phyloP scores from a whole-genome alignment of 2,888 invertebrate genomes.

The Drosophila nigritarsus region DNA sequence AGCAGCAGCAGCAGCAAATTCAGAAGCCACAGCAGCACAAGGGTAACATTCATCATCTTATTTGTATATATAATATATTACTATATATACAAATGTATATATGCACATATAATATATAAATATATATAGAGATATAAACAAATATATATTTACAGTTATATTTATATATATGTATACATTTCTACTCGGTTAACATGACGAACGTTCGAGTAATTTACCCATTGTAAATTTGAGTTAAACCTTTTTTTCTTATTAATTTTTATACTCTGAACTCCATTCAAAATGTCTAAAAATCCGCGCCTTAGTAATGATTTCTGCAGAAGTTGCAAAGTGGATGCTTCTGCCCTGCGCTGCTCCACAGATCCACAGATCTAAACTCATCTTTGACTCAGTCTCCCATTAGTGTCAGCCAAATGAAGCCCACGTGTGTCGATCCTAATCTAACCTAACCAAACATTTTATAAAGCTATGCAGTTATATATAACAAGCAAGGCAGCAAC shows the following conservation, averaged over 20 bases:
- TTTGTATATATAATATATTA: too few species aligned
- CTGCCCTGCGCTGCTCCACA: not conserved
- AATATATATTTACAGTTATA: too few species aligned
- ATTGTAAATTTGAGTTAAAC: not conserved
- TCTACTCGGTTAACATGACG: not conserved
- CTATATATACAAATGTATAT: not conserved
- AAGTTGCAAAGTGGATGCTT: not conserved
- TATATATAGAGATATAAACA: not conserved
- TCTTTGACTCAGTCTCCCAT: not conserved
- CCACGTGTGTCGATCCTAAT: not conserved
- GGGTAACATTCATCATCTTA: conserved; percentile 55
- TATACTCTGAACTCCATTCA: not conserved
- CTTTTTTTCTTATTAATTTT: not conserved
- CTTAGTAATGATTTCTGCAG: not conserved
- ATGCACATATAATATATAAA: too few species aligned
- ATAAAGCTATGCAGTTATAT: not conserved
- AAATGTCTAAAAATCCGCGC: not conserved
- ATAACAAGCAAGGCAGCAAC: not conserved
- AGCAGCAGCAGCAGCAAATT: conserved; percentile 58
- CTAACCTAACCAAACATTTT: not conserved
- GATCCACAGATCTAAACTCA: not conserved
- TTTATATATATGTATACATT: not conserved
- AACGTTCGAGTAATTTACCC: not conserved
- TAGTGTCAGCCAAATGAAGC: not conserved
- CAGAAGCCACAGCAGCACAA: conserved; percentile 82